These are phyloP conservation scores for Caenorhabditis zanzibari DNA, from an alignment of 2,888 invertebrate genomes.

Conservation along the genomic window DNA sequence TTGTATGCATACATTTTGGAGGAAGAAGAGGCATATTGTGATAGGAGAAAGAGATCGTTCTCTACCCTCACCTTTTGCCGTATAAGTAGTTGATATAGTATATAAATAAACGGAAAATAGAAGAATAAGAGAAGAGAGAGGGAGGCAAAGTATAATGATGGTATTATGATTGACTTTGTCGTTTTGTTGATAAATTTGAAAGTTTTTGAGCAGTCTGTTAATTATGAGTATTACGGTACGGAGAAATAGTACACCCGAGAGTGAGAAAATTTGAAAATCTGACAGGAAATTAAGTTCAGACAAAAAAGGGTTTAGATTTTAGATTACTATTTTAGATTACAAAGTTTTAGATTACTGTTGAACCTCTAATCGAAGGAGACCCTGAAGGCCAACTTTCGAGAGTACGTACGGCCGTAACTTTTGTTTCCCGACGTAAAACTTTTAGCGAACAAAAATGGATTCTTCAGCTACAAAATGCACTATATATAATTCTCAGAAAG, in stretches of 20 bases:
- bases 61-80: conserved; percentile 21
- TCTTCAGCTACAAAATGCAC: too few relatives aligned
- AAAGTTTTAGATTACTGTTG: too few relatives aligned
- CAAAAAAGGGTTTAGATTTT: too few relatives aligned
- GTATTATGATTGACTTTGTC: conserved; percentile 6
- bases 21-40: conserved; percentile 27
- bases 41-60: conserved; percentile 10
- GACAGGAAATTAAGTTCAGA: too few relatives aligned
- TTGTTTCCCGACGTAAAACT: too few relatives aligned
- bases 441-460: too few relatives aligned
- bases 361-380: too few relatives aligned
- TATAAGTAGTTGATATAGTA: conserved; percentile 57
- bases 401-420: too few relatives aligned
- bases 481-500: too few relatives aligned
- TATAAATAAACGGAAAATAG: conserved; percentile 38
- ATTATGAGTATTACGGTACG: not conserved
- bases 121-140: conserved; percentile 9
- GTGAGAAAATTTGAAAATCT: too few relatives aligned
- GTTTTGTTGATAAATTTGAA: conserved; percentile 19
- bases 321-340: too few relatives aligned
- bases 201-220: not conserved
- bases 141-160: conserved; percentile 17
- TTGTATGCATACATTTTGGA: conserved; percentile 49
- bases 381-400: too few relatives aligned
- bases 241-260: not conserved